Evolutionary conservation across 2,888 invertebrate genomes (phyloP).

Genomic region (Temnothorax rugatulus): DNA sequence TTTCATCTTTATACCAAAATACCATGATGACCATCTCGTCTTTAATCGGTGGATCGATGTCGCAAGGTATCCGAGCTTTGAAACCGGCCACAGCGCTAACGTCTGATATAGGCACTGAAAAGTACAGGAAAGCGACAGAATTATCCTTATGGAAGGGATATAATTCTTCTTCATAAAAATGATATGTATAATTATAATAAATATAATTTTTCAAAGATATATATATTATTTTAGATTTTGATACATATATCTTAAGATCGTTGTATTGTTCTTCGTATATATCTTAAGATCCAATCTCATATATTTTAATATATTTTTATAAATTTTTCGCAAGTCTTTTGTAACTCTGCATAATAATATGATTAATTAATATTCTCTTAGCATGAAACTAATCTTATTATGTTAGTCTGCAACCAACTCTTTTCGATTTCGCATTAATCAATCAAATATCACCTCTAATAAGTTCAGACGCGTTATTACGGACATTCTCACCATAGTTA

Average conservation of each 20-base stretch:
- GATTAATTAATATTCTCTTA: neutral
- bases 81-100: slow-evolving; percentile 94
- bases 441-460: neutral
- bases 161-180: neutral
- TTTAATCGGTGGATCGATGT: slow-evolving; percentile 92
- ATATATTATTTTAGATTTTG: neutral
- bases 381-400: neutral
- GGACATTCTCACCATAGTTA: neutral
- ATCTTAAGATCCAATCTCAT: neutral
- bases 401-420: neutral
- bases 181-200: neutral
- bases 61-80: slow-evolving; percentile 94
- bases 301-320: too few relatives aligned
- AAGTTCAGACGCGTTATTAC: neutral
- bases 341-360: neutral
- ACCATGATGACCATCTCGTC: slow-evolving; percentile 96
- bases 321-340: neutral
- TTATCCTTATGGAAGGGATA: slow-evolving; percentile 14
- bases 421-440: neutral
- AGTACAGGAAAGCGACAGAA: slow-evolving; percentile 6
- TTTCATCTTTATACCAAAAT: slow-evolving; percentile 93
- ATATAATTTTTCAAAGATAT: neutral
- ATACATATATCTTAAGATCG: neutral
- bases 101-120: slow-evolving; percentile 88
- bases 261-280: neutral